Conservation (phyloP, 1,140 invertebrate species). For the Episyrphus balteatus region DNA sequence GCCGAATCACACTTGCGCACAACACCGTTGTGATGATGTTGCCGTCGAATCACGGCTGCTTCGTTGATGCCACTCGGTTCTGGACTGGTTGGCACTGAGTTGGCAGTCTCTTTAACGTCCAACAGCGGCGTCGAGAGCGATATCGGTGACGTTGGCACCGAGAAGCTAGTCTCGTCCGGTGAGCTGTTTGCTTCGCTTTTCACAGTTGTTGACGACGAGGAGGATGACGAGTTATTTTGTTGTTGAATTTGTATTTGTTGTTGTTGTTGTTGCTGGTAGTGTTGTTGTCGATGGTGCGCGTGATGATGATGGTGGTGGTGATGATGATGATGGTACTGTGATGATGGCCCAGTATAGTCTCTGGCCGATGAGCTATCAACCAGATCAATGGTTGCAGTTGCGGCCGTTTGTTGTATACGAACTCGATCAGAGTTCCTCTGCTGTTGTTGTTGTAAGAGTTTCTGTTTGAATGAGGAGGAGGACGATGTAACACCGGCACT, state of each 20-base stretch:
- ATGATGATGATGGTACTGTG: slow-evolving; percentile 17
- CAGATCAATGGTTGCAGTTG: background rate
- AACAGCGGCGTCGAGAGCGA: slow-evolving; percentile 30
- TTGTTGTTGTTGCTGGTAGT: slow-evolving; percentile 4
- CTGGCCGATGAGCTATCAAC: background rate
- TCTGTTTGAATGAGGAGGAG: slow-evolving; percentile 2
- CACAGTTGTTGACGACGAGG: slow-evolving; percentile 28
- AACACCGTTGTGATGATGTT: slow-evolving; percentile 22
- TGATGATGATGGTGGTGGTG: slow-evolving; percentile 11
- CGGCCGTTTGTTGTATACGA: too few relatives aligned
- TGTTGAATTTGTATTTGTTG: slow-evolving; percentile 1
- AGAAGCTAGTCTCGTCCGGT: slow-evolving; percentile 33
- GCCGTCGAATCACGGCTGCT: slow-evolving; percentile 36
- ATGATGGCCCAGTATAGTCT: background rate
- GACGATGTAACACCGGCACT: slow-evolving; percentile 3
- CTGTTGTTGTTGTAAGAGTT: slow-evolving; percentile 9
- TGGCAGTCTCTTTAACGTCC: slow-evolving; percentile 36
- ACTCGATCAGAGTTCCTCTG: slow-evolving; percentile 1
- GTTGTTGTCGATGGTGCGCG: slow-evolving; percentile 9
- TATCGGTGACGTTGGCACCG: slow-evolving; percentile 34
- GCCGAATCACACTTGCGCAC: slow-evolving; percentile 33
- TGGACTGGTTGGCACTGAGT: slow-evolving; percentile 74
- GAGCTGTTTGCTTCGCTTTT: slow-evolving; percentile 26
- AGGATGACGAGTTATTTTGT: slow-evolving; percentile 14
- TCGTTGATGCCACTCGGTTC: slow-evolving; percentile 42